Percentiles rank a stretch among this genome's conserved stretches.
Evolutionary conservation across 30 jellyfish, hydroid and myxozoan genomes (phyloP).

Genomic region (Hydra vulgaris): DNA sequence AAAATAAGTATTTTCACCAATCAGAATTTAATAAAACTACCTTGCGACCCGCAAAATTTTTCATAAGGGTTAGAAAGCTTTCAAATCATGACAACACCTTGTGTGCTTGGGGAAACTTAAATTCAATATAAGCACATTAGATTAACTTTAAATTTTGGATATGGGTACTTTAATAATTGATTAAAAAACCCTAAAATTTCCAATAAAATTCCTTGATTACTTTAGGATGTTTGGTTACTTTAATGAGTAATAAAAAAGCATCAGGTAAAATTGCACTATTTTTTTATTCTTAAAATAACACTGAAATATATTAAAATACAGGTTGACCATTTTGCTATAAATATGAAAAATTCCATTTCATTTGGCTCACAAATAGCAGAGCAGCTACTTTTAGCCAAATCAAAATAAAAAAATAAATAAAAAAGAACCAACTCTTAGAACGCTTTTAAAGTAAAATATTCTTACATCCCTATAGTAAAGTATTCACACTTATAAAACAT

Average conservation of each 20-base stretch:
- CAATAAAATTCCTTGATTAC: too few relatives aligned
- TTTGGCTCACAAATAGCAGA: not conserved
- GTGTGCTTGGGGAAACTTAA: not conserved
- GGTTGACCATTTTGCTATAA: not conserved
- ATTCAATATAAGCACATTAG: not conserved
- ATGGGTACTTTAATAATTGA: not conserved
- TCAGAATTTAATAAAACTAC: not conserved
- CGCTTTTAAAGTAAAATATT: not conserved
- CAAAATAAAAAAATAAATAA: too few relatives aligned
- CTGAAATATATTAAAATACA: not conserved
- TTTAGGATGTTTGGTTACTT: too few relatives aligned
- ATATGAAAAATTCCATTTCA: not conserved
- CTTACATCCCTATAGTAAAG: not conserved
- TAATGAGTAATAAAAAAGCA: not conserved
- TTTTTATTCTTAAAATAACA: not conserved
- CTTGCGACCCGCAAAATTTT: not conserved
- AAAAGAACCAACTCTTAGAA: not conserved
- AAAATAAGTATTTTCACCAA: not conserved
- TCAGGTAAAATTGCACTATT: not conserved
- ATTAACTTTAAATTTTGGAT: not conserved
- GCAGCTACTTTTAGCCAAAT: not conserved
- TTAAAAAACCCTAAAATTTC: not conserved
- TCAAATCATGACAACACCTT: not conserved
- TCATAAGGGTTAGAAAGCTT: not conserved
- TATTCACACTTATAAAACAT: too few relatives aligned